Evolutionary conservation across 2,113 vertebrate genomes (phyloP), one percentile per base, ranked within the genome.

Genomic region (Circaetus cinerascens): DNA sequence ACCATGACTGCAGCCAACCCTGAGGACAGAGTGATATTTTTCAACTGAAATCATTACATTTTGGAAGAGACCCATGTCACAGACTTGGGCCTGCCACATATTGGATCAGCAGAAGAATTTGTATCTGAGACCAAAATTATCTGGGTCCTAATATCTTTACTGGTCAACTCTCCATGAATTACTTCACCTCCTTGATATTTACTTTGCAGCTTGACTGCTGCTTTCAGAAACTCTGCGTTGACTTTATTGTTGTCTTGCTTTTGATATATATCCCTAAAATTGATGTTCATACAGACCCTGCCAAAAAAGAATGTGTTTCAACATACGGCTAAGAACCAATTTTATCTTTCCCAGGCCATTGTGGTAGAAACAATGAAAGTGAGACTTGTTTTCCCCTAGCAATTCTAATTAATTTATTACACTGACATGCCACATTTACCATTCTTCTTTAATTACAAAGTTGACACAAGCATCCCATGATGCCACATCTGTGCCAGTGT

Each of bases 381-480:
- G 67, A 84, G 68, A 73, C 64, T 30, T 32, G 71, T 73, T 32
- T 4, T 1, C 13, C 55, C 16, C 43, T n/a, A 89, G 55, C n/a
- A 84, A 62, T 82, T 77, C 73, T 71, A 80, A 76, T n/a, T 57
- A 64, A 80, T 57, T 56, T 46, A 36, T 93, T 77, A 75, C 12
- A 71, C 20, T 57, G 48, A 57, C 43, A 55, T 20, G 27, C 60
- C 34, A 57, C 75, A 83, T 84, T 96, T 84, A 74, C 76, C 41
- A 82, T 96, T 95, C 73, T 56, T 92, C 68, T 95, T 90, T 88
- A 90, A 96, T 95, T 80, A 87, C 40, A 56, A 82, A 73, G 51
- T 45, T 93, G 86, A 85, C 68, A 81, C 74, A 95, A 96, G 93
- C 85, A 94, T 32, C 38, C 25, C 48, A 19, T 11, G 34, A 51